Percentiles rank a stretch among this genome's conserved stretches.
These are phyloP conservation scores for Sicus ferrugineus DNA, from an alignment of 2,888 invertebrate species.

Conservation along the genomic window DNA sequence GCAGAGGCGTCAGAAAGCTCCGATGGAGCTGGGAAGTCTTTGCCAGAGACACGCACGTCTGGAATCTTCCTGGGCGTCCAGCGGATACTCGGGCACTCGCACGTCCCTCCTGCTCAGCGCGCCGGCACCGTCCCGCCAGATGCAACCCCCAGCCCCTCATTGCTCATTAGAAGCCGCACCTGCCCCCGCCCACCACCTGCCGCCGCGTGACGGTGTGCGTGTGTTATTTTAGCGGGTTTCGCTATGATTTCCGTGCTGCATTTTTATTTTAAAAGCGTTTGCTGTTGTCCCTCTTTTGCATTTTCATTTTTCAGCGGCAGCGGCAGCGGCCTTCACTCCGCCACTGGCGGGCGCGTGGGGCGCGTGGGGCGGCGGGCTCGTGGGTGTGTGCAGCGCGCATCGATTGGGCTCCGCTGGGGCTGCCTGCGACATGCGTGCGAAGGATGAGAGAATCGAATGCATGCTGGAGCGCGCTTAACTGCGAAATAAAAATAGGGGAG, in stretches of 20 bases:
- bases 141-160: neutral
- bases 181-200: constrained; percentile 24
- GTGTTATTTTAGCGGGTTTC: constrained; percentile 45
- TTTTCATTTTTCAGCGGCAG: constrained; percentile 14
- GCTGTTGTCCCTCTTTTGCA: constrained; percentile 44
- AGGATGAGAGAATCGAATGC: constrained; percentile 36
- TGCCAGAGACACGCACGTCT: neutral
- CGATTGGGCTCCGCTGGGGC: constrained; percentile 30
- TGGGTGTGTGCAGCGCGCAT: constrained; percentile 38
- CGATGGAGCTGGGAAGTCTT: too few species aligned
- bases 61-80: neutral
- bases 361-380: neutral
- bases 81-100: neutral
- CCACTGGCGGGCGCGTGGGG: neutral
- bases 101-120: neutral
- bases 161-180: neutral
- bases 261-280: constrained; percentile 44
- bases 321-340: neutral
- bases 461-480: constrained; percentile 37
- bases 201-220: constrained; percentile 35
- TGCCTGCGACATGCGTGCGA: constrained; percentile 34
- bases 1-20: too few species aligned
- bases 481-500: constrained; percentile 55
- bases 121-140: neutral
- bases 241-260: constrained; percentile 43